These are phyloP conservation scores for Isotomurus palustris DNA, from an alignment of 2,888 invertebrate genomes.

Conservation along the genomic window DNA sequence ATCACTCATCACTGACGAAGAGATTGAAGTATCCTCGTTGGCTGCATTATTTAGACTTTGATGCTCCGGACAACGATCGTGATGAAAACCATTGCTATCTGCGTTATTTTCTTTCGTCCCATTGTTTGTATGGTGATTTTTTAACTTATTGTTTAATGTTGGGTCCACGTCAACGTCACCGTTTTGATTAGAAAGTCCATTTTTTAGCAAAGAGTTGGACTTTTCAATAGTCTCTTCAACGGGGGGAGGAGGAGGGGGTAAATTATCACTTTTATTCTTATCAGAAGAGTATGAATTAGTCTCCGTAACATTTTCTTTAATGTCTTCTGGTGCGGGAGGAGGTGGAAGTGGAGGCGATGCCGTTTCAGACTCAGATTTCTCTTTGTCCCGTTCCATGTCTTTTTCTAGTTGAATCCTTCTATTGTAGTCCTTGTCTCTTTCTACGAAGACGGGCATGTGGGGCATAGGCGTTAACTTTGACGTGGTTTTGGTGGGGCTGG, in stretches of 20 bases:
- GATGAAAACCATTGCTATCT: conserved; percentile 24
- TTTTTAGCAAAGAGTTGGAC: conserved; percentile 26
- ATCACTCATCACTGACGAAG: conserved; percentile 46
- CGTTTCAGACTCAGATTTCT: conserved; percentile 31
- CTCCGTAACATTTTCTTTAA: conserved; percentile 25
- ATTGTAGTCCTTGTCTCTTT: conserved; percentile 33
- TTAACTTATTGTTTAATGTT: conserved; percentile 29
- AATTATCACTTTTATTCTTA: conserved; percentile 41
- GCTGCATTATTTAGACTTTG: conserved; percentile 25
- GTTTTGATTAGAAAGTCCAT: conserved; percentile 29
- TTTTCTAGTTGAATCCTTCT: conserved; percentile 29
- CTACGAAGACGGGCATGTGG: conserved; percentile 38
- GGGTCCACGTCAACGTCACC: conserved; percentile 29
- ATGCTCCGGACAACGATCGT: conserved; percentile 17
- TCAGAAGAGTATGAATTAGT: conserved; percentile 28
- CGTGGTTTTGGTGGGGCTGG: conserved; percentile 42
- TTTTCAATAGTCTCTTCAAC: conserved; percentile 6
- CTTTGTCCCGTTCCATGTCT: conserved; percentile 28
- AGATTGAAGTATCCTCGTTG: conserved; percentile 45
- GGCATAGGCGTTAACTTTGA: conserved; percentile 44
- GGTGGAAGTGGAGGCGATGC: conserved; percentile 41
- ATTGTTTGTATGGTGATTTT: conserved; percentile 23
- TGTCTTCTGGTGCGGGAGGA: conserved; percentile 37
- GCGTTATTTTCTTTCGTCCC: conserved; percentile 18
- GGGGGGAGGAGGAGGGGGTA: conserved; percentile 43